Percentiles rank a stretch among this genome's conserved stretches.
phyloP scores from a whole-genome alignment of 2,888 invertebrate genomes.

The Aradus depressus region DNA sequence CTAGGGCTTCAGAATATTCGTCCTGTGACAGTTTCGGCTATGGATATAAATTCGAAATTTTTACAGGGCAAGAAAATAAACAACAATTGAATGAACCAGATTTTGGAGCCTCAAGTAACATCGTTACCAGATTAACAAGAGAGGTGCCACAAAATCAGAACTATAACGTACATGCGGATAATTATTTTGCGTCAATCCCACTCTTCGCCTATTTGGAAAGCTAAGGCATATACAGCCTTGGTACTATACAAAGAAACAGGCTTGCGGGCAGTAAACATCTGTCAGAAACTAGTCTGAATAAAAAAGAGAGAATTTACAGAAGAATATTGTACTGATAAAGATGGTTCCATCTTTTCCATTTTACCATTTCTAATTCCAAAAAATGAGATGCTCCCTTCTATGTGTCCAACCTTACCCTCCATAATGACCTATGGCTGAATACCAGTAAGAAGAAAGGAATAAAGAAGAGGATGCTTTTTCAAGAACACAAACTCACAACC shows the following conservation, averaged over 20 bases:
- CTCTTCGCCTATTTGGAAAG: slow-evolving; percentile 30
- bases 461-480: too few relatives aligned
- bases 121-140: slow-evolving; percentile 34
- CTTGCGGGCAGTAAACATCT: slow-evolving; percentile 33
- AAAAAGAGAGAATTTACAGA: slow-evolving; percentile 29
- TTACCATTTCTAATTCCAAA: too few relatives aligned
- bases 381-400: too few relatives aligned
- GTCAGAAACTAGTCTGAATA: too few relatives aligned
- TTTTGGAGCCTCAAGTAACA: slow-evolving; percentile 33
- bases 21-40: slow-evolving; percentile 32
- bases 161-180: slow-evolving; percentile 35
- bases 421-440: too few relatives aligned
- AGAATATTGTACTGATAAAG: slow-evolving; percentile 30
- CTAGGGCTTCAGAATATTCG: slow-evolving; percentile 25
- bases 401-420: too few relatives aligned
- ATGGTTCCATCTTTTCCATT: slow-evolving; percentile 29
- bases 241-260: slow-evolving; percentile 33
- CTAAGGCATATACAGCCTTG: slow-evolving; percentile 32
- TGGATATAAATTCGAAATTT: slow-evolving; percentile 34
- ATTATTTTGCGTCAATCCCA: slow-evolving; percentile 32
- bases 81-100: slow-evolving; percentile 31
- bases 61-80: slow-evolving; percentile 19
- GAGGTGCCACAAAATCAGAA: slow-evolving; percentile 33
- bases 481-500: too few relatives aligned
- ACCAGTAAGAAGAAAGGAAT: too few relatives aligned